phyloP scores from a whole-genome alignment of 2,113 vertebrate species.

The Cyanoderma ruficeps region DNA sequence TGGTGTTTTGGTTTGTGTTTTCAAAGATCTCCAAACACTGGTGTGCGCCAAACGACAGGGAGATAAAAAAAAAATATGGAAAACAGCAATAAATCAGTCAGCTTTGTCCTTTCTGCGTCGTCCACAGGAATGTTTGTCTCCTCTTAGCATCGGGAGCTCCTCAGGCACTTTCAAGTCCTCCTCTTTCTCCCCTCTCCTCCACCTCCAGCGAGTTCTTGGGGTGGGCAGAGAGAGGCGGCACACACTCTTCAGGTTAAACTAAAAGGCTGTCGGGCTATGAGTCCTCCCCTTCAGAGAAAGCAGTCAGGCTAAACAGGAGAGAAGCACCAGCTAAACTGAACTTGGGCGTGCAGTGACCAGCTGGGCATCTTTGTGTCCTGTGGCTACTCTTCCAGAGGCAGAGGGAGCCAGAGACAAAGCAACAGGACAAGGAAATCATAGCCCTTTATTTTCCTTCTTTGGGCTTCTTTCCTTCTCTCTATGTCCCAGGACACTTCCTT shows the following conservation, averaged over 20 bases:
- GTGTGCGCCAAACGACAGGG: neutral
- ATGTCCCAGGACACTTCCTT: conserved; percentile 36
- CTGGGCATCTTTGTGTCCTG: conserved; percentile 60
- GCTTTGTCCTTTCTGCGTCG: conserved; percentile 48
- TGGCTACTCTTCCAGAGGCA: conserved; percentile 59
- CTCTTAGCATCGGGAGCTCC: conserved; percentile 57
- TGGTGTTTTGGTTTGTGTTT: conserved; percentile 29
- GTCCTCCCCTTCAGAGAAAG: conserved; percentile 36
- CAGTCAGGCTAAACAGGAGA: conserved; percentile 35
- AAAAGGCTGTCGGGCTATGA: neutral
- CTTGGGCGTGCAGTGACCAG: conserved; percentile 54
- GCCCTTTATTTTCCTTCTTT: conserved; percentile 50
- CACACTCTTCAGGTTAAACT: conserved; percentile 32
- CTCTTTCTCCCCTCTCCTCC: conserved; percentile 53
- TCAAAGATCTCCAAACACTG: conserved; percentile 7
- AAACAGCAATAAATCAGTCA: neutral
- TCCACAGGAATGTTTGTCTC: conserved; percentile 60
- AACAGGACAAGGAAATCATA: conserved; percentile 64
- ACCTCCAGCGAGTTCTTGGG: conserved; percentile 44
- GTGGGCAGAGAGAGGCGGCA: conserved; percentile 35
- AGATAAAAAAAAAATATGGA: neutral
- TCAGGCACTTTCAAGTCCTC: conserved; percentile 59
- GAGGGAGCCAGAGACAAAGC: conserved; percentile 59
- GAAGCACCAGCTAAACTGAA: conserved; percentile 68
- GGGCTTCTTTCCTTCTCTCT: conserved; percentile 1